Percentiles rank a stretch among this genome's conserved stretches.
phyloP scores from a whole-genome alignment of 2,113 vertebrate genomes.

The Meleagris gallopavo region DNA sequence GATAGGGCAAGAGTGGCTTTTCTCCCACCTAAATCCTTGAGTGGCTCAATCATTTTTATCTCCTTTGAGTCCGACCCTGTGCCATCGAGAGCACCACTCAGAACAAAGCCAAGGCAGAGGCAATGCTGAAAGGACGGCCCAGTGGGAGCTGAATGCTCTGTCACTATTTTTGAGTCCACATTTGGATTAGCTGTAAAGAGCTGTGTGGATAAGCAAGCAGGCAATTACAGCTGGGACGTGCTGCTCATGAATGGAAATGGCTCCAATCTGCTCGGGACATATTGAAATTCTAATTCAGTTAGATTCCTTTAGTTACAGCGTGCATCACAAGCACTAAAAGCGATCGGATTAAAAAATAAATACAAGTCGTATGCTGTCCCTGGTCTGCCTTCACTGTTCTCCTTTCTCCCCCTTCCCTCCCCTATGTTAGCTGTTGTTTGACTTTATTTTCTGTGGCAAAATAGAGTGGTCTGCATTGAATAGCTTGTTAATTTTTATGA shows the following conservation, averaged over 20 bases:
- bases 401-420: background rate
- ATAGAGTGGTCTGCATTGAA: background rate
- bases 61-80: background rate
- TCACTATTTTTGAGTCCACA: constrained; percentile 24
- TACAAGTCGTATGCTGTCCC: background rate
- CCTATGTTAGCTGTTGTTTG: constrained; percentile 41
- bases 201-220: constrained; percentile 49
- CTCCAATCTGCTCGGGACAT: constrained; percentile 57
- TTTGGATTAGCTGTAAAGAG: constrained; percentile 69
- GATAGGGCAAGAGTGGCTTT: background rate
- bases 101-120: constrained; percentile 59
- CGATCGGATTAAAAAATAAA: constrained; percentile 59
- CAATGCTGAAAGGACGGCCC: constrained; percentile 35
- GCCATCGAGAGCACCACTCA: background rate
- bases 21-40: constrained; percentile 26
- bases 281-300: constrained; percentile 66
- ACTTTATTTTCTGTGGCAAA: constrained; percentile 41
- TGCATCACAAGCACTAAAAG: constrained; percentile 45
- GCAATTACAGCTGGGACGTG: constrained; percentile 64
- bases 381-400: constrained; percentile 29
- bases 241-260: constrained; percentile 56
- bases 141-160: constrained; percentile 28
- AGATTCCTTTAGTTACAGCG: constrained; percentile 45
- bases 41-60: constrained; percentile 48
- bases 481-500: background rate